phyloP scores from a whole-genome alignment of 2,113 vertebrate genomes.

The Cyanoderma ruficeps region DNA sequence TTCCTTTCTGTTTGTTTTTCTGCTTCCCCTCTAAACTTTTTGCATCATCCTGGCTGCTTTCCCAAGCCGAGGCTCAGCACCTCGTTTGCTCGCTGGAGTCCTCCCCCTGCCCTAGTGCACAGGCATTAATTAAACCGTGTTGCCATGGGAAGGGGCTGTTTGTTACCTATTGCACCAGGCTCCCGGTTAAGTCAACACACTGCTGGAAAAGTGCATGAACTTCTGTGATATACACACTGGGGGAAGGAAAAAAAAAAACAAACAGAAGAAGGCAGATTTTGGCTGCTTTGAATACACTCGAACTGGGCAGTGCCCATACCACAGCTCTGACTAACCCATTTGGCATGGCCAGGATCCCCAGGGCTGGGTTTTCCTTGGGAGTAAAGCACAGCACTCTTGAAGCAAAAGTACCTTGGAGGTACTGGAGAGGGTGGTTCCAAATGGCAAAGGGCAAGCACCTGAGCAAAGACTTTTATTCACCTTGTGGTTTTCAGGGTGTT shows the following conservation, averaged over 20 bases:
- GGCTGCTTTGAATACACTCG: slow-evolving; percentile 46
- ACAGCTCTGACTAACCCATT: slow-evolving; percentile 63
- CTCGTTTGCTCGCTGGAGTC: background rate
- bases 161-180: slow-evolving; percentile 6
- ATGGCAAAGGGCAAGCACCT: background rate
- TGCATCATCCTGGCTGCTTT: slow-evolving; percentile 69
- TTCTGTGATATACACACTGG: slow-evolving; percentile 20
- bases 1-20: slow-evolving; percentile 70
- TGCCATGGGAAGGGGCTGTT: slow-evolving; percentile 68
- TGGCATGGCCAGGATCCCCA: slow-evolving; percentile 45
- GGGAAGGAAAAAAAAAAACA: background rate
- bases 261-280: slow-evolving; percentile 27
- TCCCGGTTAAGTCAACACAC: slow-evolving; percentile 29
- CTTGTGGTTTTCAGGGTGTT: background rate
- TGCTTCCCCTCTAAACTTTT: slow-evolving; percentile 71
- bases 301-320: slow-evolving; percentile 69
- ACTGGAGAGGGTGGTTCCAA: background rate
- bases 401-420: background rate
- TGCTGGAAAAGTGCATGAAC: slow-evolving; percentile 51
- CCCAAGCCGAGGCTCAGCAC: background rate
- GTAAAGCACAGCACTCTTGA: background rate
- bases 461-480: background rate
- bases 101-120: background rate
- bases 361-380: background rate
- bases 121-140: background rate